A percentile compares a stretch with the other conserved stretches of the same genome.
These are phyloP conservation scores for Herpetotheres cachinnans DNA, from an alignment of 2,113 vertebrate genomes.

Conservation along the genomic window DNA sequence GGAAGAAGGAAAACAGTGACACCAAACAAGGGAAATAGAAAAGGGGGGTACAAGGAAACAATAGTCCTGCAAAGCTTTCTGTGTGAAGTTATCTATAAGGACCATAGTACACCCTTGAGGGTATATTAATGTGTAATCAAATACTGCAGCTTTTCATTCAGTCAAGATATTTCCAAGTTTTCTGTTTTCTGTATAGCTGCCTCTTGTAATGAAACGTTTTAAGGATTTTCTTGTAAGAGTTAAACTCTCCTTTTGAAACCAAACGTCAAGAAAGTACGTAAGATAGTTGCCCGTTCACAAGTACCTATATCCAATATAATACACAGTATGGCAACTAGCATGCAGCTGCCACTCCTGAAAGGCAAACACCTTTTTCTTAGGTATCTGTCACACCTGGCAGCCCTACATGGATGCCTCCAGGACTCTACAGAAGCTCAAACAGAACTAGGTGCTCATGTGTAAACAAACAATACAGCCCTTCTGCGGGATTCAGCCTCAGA, in stretches of 20 bases:
- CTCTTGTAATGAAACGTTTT: not conserved
- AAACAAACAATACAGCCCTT: not conserved
- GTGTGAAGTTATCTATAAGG: not conserved
- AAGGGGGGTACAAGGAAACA: rapidly evolving
- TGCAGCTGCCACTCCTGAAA: not conserved
- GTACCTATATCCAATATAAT: not conserved
- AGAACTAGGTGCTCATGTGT: not conserved
- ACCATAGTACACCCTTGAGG: not conserved
- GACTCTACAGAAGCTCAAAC: not conserved
- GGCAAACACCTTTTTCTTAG: not conserved
- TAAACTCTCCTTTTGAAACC: not conserved
- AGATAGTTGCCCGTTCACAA: not conserved
- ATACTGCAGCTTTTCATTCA: not conserved
- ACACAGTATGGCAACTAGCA: not conserved
- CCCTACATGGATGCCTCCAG: not conserved
- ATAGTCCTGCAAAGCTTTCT: not conserved
- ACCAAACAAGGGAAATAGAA: not conserved
- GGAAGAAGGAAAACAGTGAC: not conserved
- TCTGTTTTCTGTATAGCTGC: not conserved
- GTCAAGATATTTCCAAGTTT: not conserved
- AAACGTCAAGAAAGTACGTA: not conserved
- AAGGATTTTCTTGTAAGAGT: not conserved
- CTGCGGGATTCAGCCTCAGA: not conserved
- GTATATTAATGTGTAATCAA: not conserved
- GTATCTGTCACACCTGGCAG: not conserved